phyloP scores from a whole-genome alignment of 1,140 invertebrate species.

The Lamellibrachia luymesi region DNA sequence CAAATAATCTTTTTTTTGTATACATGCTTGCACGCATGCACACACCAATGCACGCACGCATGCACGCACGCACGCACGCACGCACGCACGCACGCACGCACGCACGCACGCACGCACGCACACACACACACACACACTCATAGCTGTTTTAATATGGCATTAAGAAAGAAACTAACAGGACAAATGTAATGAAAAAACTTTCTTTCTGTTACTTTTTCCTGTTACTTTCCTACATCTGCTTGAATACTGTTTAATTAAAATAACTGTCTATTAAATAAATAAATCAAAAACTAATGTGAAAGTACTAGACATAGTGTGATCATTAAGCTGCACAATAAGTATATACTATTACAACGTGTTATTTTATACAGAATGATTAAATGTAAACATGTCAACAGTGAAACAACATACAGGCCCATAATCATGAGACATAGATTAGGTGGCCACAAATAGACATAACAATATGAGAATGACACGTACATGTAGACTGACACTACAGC shows the following conservation, averaged over 20 bases:
- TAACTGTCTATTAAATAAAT: background rate
- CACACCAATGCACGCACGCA: too few relatives aligned
- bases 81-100: background rate
- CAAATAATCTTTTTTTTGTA: too few relatives aligned
- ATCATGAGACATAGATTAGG: background rate
- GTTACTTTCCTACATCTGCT: too few relatives aligned
- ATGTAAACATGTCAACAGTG: background rate
- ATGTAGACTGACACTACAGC: background rate
- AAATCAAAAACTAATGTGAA: background rate
- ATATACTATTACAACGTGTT: background rate
- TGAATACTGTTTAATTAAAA: background rate
- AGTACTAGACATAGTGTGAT: background rate
- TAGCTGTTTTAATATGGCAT: too few relatives aligned
- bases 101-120: too few relatives aligned
- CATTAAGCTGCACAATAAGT: background rate
- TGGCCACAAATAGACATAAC: background rate
- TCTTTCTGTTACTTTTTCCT: too few relatives aligned
- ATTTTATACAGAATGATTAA: background rate
- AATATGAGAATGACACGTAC: background rate
- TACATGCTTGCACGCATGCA: too few relatives aligned
- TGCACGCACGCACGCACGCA: too few relatives aligned
- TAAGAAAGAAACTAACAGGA: too few relatives aligned
- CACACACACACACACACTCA: too few relatives aligned
- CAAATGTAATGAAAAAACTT: too few relatives aligned
- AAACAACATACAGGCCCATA: background rate